Percentiles rank a stretch among this genome's conserved stretches.
These are phyloP conservation scores for Anguilla japonica DNA, from an alignment of 2,113 vertebrate genomes.

Conservation along the genomic window DNA sequence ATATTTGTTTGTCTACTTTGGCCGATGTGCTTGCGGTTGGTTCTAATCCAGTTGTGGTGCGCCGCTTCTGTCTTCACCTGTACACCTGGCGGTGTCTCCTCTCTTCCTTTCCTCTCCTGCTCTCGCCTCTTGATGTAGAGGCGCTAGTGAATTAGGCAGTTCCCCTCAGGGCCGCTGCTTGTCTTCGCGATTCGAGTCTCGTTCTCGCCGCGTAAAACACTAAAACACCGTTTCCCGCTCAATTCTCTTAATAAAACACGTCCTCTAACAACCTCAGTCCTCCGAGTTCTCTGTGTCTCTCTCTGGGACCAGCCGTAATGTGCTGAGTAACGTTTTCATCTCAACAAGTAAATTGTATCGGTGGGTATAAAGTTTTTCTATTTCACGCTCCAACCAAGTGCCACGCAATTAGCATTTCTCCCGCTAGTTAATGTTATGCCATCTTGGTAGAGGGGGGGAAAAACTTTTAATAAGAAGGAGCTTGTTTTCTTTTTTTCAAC, in stretches of 20 bases:
- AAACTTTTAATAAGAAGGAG: constrained; percentile 25
- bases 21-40: neutral
- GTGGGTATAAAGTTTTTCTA: constrained; percentile 53
- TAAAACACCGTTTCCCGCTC: constrained; percentile 41
- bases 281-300: constrained; percentile 27
- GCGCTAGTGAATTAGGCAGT: neutral
- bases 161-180: neutral
- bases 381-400: constrained; percentile 54
- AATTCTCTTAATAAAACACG: constrained; percentile 40
- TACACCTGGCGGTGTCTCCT: neutral
- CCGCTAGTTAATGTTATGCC: constrained; percentile 21
- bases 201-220: constrained; percentile 38
- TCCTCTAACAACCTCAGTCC: constrained; percentile 47
- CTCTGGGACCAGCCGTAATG: constrained; percentile 33
- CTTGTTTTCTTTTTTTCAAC: constrained; percentile 9
- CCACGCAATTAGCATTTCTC: constrained; percentile 53
- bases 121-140: neutral
- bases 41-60: neutral
- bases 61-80: too few relatives aligned
- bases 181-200: constrained; percentile 7
- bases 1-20: neutral
- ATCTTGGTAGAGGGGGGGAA: constrained; percentile 8
- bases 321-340: constrained; percentile 46
- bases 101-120: neutral
- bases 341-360: constrained; percentile 50